Conservation (phyloP, 1,140 invertebrate genomes). For the Drosophila eugracilis region DNA sequence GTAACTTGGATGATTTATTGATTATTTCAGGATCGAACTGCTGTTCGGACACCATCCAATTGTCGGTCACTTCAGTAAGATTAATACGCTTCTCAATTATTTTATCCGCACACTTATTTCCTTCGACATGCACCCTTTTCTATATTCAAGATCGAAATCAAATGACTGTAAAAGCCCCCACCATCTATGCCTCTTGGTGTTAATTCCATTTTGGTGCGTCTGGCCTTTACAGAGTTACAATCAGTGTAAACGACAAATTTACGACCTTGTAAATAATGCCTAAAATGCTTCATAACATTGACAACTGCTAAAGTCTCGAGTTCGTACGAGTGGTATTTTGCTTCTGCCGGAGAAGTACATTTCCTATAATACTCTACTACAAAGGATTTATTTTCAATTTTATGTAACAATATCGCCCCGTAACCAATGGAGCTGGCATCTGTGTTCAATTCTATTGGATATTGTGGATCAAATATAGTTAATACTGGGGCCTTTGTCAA, state of each 20-base stretch:
- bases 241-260: slow-evolving; percentile 22
- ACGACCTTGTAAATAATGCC: slow-evolving; percentile 30
- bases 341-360: slow-evolving; percentile 13
- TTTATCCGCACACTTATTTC: too few relatives aligned
- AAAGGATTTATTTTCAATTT: slow-evolving; percentile 6
- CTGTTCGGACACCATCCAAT: too few relatives aligned
- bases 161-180: too few relatives aligned
- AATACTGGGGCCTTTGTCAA: slow-evolving; percentile 5
- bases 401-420: slow-evolving; percentile 17
- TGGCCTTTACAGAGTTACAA: slow-evolving; percentile 10
- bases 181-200: slow-evolving; percentile 29
- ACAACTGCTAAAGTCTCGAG: slow-evolving; percentile 15
- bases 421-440: slow-evolving; percentile 15
- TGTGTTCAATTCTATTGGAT: slow-evolving; percentile 8
- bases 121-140: too few relatives aligned
- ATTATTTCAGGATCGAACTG: too few relatives aligned
- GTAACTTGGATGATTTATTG: too few relatives aligned
- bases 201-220: slow-evolving; percentile 18
- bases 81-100: too few relatives aligned
- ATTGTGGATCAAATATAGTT: slow-evolving; percentile 25
- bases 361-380: slow-evolving; percentile 23
- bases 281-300: slow-evolving; percentile 20
- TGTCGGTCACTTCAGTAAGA: not conserved
- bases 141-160: too few relatives aligned
- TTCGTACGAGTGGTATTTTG: slow-evolving; percentile 33